Evolutionary conservation across 1,140 invertebrate species (phyloP).

Genomic region (Phymorhynchus buccinoides): DNA sequence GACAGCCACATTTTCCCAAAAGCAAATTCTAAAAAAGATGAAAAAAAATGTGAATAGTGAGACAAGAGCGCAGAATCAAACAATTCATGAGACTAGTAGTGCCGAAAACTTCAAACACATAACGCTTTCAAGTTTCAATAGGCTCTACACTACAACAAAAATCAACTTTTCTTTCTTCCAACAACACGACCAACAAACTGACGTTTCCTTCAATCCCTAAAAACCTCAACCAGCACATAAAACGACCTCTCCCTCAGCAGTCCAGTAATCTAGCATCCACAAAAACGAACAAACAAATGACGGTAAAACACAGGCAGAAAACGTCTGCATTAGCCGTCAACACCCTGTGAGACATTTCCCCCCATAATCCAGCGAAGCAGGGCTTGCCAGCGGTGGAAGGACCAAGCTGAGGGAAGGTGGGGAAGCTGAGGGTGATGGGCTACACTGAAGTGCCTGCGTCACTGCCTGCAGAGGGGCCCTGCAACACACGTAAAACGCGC

Average conservation of each 20-base stretch:
- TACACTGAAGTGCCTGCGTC: slow-evolving; percentile 59
- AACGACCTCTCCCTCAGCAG: neutral
- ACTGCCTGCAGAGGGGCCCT: slow-evolving; percentile 56
- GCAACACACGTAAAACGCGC: slow-evolving; percentile 38
- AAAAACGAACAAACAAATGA: neutral
- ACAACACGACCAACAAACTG: neutral
- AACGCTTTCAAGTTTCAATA: neutral
- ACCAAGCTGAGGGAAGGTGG: neutral
- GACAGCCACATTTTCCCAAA: neutral
- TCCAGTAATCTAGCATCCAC: neutral
- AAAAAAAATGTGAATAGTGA: neutral
- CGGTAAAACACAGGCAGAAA: neutral
- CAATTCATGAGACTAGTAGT: neutral
- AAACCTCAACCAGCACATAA: neutral
- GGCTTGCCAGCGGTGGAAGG: neutral
- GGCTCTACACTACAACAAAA: neutral
- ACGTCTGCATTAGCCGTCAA: no score
- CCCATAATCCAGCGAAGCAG: no score
- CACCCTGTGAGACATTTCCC: no score
- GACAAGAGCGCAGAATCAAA: neutral
- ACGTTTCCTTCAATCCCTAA: neutral
- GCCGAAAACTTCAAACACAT: neutral
- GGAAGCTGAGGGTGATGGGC: slow-evolving; percentile 3
- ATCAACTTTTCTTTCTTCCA: neutral
- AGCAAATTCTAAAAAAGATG: neutral